Conservation (phyloP, 2,797 vertebrate genomes). For the Hippocampus kuda region DNA sequence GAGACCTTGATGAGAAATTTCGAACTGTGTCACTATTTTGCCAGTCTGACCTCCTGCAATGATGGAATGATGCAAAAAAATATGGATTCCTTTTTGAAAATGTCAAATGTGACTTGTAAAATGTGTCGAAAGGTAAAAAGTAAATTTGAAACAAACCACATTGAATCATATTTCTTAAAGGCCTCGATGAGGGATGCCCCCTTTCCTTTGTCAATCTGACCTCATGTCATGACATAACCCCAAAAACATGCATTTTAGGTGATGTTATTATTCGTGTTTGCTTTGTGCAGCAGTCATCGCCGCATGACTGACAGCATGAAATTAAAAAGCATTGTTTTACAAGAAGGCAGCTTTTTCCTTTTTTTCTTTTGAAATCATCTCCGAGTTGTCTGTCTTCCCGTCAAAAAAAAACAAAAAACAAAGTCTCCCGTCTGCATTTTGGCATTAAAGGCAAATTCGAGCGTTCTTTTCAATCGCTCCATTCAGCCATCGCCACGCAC, state of each 20-base stretch:
- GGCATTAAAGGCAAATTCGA: neutral
- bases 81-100: too few species aligned
- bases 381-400: neutral
- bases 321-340: slow-evolving; percentile 4
- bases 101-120: neutral
- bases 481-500: slow-evolving; percentile 53
- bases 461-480: slow-evolving; percentile 41
- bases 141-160: neutral
- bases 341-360: neutral
- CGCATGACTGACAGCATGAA: neutral
- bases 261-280: neutral
- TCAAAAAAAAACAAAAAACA: neutral
- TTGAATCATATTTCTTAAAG: neutral
- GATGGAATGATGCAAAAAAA: too few species aligned
- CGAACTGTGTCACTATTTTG: too few species aligned
- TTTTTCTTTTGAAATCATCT: neutral
- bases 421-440: neutral
- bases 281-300: neutral
- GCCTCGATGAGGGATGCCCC: slow-evolving; percentile 21
- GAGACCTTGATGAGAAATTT: too few species aligned
- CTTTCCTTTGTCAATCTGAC: slow-evolving; percentile 11
- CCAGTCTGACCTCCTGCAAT: too few species aligned
- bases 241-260: neutral
- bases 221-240: neutral
- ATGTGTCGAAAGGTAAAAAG: neutral